Percentiles rank a stretch among this genome's conserved stretches.
These are phyloP conservation scores for Rissa tridactyla DNA, from an alignment of 2,113 vertebrate species.

Conservation along the genomic window DNA sequence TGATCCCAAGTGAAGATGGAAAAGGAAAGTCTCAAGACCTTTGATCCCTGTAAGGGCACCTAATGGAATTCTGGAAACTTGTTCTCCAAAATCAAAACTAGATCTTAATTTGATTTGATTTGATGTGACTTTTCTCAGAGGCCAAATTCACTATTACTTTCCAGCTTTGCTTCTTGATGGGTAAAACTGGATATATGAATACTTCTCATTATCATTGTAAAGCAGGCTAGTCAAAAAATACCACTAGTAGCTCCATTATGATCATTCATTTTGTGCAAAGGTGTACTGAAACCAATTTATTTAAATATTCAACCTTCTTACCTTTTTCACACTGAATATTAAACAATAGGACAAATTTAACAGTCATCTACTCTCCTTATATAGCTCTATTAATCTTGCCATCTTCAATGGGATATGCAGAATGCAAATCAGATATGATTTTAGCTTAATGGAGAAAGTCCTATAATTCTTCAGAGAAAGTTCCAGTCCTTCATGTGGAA, in stretches of 20 bases:
- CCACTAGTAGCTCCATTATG: background rate
- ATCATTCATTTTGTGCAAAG: background rate
- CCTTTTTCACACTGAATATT: slow-evolving; percentile 8
- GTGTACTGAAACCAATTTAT: background rate
- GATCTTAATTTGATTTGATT: background rate
- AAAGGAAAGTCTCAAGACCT: background rate
- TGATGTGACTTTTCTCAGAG: background rate
- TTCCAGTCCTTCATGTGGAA: background rate
- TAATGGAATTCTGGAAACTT: background rate
- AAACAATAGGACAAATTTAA: background rate
- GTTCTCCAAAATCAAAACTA: background rate
- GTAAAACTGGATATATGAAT: background rate
- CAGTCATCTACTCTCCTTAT: background rate
- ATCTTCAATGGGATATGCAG: background rate
- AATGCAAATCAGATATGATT: background rate
- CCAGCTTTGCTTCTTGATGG: background rate
- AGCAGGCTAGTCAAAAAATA: background rate
- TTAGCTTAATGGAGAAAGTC: background rate
- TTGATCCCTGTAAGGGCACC: background rate
- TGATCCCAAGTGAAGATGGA: background rate
- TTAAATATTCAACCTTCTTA: background rate
- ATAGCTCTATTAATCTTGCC: background rate
- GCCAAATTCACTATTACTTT: background rate
- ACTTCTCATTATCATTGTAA: background rate
- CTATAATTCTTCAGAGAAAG: background rate